Evolutionary conservation across 2,113 vertebrate genomes (phyloP).

Genomic region (Myxocyprinus asiaticus): DNA sequence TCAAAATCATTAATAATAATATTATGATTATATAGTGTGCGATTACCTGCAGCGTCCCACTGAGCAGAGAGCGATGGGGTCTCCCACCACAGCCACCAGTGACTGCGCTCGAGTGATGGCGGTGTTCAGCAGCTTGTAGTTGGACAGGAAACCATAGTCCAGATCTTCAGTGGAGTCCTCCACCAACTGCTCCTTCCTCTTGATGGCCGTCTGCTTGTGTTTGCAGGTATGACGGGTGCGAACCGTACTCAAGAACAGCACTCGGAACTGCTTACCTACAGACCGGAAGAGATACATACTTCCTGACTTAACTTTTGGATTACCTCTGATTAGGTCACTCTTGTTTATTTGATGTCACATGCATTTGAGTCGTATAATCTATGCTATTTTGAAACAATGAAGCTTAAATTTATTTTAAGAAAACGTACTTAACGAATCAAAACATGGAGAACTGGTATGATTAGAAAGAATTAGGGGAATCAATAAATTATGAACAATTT

Average conservation of each 20-base stretch:
- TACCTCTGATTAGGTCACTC: too few species aligned
- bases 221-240: constrained; percentile 97
- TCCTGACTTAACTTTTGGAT: too few species aligned
- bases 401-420: too few species aligned
- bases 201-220: constrained; percentile 97
- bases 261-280: constrained; percentile 95
- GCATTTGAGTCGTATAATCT: too few species aligned
- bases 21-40: not conserved
- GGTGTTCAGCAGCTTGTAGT: constrained; percentile 98
- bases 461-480: too few species aligned
- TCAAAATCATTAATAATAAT: too few species aligned
- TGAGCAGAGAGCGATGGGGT: constrained; percentile 96
- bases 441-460: too few species aligned
- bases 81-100: constrained; percentile 95
- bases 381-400: too few species aligned
- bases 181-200: constrained; percentile 95
- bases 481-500: too few species aligned
- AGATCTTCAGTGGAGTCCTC: constrained; percentile 98
- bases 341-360: too few species aligned
- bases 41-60: constrained; percentile 96
- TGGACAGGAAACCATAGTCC: constrained; percentile 97
- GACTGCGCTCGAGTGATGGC: constrained; percentile 98
- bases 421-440: too few species aligned
- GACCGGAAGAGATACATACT: constrained; percentile 8
- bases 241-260: constrained; percentile 97